Percentiles rank a stretch among this genome's conserved stretches.
These are phyloP conservation scores for Alouatta palliata DNA, from an alignment of 2,113 vertebrate species.

Conservation along the genomic window DNA sequence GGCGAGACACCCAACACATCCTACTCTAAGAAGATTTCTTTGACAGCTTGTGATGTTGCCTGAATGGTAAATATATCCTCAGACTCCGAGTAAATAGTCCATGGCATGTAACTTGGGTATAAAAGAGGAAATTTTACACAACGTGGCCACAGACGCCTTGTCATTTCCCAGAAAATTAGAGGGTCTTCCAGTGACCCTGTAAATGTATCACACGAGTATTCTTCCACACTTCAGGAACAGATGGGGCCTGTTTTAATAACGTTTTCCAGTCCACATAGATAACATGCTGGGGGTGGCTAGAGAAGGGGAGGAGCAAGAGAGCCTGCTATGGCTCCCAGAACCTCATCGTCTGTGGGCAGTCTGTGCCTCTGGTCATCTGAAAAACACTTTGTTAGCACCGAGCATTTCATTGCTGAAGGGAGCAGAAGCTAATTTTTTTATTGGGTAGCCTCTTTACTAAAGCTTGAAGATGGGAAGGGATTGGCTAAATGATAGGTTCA, in stretches of 20 bases:
- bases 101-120: conserved; percentile 70
- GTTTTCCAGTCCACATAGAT: conserved; percentile 57
- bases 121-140: conserved; percentile 81
- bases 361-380: conserved; percentile 14
- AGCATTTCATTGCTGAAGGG: neutral
- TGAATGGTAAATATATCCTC: conserved; percentile 74
- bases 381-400: neutral
- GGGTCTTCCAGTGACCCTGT: conserved; percentile 76
- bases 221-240: conserved; percentile 74
- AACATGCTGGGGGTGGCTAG: neutral
- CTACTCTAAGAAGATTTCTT: conserved; percentile 76
- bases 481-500: neutral
- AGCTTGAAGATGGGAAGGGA: neutral
- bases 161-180: conserved; percentile 83
- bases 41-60: conserved; percentile 75
- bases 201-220: conserved; percentile 72
- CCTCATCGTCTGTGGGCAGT: neutral
- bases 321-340: neutral
- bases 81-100: conserved; percentile 81
- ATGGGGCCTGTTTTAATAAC: conserved; percentile 63
- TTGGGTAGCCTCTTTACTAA: neutral
- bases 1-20: conserved; percentile 74
- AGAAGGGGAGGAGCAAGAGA: fast-evolving
- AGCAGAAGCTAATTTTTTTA: neutral
- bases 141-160: conserved; percentile 79